Conservation (phyloP, 2,797 vertebrate species). For the Trematomus bernacchii region DNA sequence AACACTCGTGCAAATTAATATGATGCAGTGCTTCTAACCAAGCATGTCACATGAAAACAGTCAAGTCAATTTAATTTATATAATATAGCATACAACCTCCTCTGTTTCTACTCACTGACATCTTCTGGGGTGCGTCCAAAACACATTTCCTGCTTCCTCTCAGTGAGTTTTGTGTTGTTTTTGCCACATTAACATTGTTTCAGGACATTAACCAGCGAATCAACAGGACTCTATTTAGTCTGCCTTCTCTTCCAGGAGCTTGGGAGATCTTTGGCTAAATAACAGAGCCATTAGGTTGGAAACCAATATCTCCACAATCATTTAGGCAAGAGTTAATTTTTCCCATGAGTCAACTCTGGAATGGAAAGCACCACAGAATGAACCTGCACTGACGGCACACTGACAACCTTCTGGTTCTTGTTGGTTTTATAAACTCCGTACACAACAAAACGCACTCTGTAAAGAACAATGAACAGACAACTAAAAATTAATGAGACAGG, state of each 20-base stretch:
- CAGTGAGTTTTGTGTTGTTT: neutral
- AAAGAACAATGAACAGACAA: neutral
- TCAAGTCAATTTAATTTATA: neutral
- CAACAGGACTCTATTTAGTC: slow-evolving; percentile 57
- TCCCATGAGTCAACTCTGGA: slow-evolving; percentile 57
- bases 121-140: slow-evolving; percentile 25
- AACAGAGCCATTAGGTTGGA: slow-evolving; percentile 66
- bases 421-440: slow-evolving; percentile 20
- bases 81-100: too few species aligned
- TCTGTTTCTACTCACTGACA: neutral
- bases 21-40: neutral
- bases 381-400: slow-evolving; percentile 46
- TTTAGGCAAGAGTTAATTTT: slow-evolving; percentile 65
- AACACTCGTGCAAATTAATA: too few species aligned
- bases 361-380: slow-evolving; percentile 19
- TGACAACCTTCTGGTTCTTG: slow-evolving; percentile 26
- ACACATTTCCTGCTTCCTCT: slow-evolving; percentile 24
- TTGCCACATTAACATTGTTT: slow-evolving; percentile 55
- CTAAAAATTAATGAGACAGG: neutral
- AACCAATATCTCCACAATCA: slow-evolving; percentile 74
- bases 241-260: slow-evolving; percentile 42
- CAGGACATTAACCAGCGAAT: slow-evolving; percentile 65
- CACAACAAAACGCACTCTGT: neutral
- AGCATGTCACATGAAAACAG: too few species aligned
- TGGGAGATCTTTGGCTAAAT: slow-evolving; percentile 66